A percentile compares a stretch with the other conserved stretches of the same genome.
Conservation (phyloP, 2,797 vertebrate genomes). For the Eulemur mongoz region DNA sequence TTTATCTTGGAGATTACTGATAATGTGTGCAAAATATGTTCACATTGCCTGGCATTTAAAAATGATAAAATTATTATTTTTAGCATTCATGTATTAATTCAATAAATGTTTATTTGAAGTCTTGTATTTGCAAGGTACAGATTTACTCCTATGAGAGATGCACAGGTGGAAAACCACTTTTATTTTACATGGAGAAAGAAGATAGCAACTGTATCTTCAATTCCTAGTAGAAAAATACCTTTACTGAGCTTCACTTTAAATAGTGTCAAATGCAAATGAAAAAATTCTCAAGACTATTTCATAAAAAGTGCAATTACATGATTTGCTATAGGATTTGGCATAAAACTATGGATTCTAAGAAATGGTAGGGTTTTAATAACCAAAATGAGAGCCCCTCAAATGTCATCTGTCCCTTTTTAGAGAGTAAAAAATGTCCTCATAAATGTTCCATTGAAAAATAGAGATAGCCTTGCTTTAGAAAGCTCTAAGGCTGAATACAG, state of each 20-base stretch:
- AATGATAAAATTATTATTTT: not conserved
- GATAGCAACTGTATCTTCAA: not conserved
- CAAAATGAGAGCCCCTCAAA: not conserved
- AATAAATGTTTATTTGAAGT: not conserved
- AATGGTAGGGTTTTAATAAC: not conserved
- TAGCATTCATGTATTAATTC: not conserved
- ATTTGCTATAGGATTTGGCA: slow-evolving; percentile 11
- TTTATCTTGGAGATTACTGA: not conserved
- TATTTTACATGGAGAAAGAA: not conserved
- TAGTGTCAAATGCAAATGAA: slow-evolving; percentile 34
- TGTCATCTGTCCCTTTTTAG: not conserved
- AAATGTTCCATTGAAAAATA: slow-evolving; percentile 11
- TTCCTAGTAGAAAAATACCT: slow-evolving; percentile 30
- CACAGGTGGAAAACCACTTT: slow-evolving; percentile 23
- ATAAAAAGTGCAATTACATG: slow-evolving; percentile 1
- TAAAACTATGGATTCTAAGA: slow-evolving; percentile 4
- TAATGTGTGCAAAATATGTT: slow-evolving; percentile 25
- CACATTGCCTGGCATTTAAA: not conserved
- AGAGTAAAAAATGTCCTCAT: not conserved
- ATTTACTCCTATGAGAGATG: not conserved
- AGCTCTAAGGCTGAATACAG: not conserved
- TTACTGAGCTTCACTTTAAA: slow-evolving; percentile 36
- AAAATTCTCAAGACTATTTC: slow-evolving; percentile 18
- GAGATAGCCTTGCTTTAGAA: not conserved
- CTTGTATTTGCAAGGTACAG: slow-evolving; percentile 3